Evolutionary conservation across 1,140 invertebrate genomes (phyloP).

Genomic region (Parasteatoda tepidariorum): DNA sequence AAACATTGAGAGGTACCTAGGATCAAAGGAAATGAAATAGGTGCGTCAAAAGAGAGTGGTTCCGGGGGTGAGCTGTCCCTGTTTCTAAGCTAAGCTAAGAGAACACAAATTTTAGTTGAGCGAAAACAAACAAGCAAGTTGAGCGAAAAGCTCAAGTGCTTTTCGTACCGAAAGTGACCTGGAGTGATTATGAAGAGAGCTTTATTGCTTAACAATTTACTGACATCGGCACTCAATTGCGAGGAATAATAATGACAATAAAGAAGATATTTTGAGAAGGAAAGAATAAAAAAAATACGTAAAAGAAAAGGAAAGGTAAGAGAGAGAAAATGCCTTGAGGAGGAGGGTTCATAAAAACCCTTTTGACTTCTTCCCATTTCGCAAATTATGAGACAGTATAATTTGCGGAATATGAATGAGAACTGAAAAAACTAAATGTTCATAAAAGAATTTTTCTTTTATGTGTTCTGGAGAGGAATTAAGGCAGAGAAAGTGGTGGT

Average conservation of each 20-base stretch:
- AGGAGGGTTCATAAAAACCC: neutral
- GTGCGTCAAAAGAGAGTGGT: slow-evolving; percentile 25
- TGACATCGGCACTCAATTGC: slow-evolving; percentile 36
- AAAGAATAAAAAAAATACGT: too few relatives aligned
- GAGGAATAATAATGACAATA: neutral
- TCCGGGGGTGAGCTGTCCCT: neutral
- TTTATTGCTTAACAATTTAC: slow-evolving; percentile 53
- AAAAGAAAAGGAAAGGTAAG: slow-evolving; percentile 16
- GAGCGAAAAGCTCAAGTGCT: slow-evolving; percentile 34
- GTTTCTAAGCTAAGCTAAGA: slow-evolving; percentile 20
- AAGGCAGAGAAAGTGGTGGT: too few relatives aligned
- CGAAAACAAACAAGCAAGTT: slow-evolving; percentile 48
- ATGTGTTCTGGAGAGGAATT: neutral
- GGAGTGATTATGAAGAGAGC: slow-evolving; percentile 54
- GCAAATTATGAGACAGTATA: slow-evolving; percentile 21
- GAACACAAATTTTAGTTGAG: slow-evolving; percentile 38
- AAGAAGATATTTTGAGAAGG: neutral
- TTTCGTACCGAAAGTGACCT: slow-evolving; percentile 55
- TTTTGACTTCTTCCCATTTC: slow-evolving; percentile 2
- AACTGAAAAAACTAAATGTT: slow-evolving; percentile 23
- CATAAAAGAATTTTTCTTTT: neutral
- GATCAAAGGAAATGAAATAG: slow-evolving; percentile 43
- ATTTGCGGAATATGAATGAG: slow-evolving; percentile 34
- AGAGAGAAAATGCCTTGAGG: slow-evolving; percentile 33
- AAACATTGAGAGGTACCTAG: slow-evolving; percentile 42